Evolutionary conservation across 2,888 invertebrate genomes (phyloP).

Genomic region (Volucella bombylans): DNA sequence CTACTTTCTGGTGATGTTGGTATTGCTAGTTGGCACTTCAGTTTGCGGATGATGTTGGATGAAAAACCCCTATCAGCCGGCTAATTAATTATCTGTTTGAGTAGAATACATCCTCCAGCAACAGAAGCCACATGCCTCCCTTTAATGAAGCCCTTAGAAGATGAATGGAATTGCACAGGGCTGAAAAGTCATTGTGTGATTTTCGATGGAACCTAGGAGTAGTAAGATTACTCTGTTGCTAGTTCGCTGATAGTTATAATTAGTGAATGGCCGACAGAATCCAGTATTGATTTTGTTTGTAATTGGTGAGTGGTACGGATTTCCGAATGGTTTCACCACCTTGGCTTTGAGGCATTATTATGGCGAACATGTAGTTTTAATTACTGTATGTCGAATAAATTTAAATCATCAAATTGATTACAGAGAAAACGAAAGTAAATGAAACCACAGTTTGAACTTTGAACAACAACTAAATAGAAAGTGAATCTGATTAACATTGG

Average conservation of each 20-base stretch:
- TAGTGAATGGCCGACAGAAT: not conserved
- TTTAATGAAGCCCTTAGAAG: not conserved
- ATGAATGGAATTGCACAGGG: not conserved
- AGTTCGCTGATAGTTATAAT: not conserved
- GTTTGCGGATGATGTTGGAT: not conserved
- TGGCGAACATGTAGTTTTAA: no score
- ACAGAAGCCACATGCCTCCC: not conserved
- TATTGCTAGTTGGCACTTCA: not conserved
- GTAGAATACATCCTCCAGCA: not conserved
- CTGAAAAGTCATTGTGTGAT: not conserved
- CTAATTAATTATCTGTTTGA: slow-evolving; percentile 42
- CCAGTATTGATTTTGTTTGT: slow-evolving; percentile 2
- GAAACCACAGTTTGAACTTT: no score
- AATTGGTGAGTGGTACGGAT: not conserved
- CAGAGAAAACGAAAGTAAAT: no score
- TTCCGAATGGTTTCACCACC: no score
- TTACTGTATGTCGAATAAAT: no score
- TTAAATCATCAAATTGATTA: no score
- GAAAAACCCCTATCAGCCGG: slow-evolving; percentile 15
- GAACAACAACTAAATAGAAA: no score
- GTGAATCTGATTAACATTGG: no score
- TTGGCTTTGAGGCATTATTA: no score
- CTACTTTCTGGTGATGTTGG: slow-evolving; percentile 1
- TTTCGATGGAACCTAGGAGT: not conserved
- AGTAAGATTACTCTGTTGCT: not conserved